Percentiles rank a stretch among this genome's conserved stretches.
Conservation (phyloP, 2,797 vertebrate species). For the Gymnothorax javanicus region DNA sequence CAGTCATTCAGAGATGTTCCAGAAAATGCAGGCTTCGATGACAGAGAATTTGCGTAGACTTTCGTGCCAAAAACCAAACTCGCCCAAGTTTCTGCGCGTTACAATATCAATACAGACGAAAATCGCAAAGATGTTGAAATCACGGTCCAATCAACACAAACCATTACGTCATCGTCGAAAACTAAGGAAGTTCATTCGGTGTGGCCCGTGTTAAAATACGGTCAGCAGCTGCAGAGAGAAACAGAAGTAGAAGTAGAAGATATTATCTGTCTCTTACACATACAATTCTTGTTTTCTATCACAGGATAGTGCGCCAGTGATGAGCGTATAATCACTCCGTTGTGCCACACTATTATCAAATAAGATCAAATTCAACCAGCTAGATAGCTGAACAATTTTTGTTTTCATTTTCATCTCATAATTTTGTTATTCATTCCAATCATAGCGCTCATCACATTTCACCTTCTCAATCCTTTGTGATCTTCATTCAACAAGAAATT, state of each 20-base stretch:
- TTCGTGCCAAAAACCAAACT: not conserved
- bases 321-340: not conserved
- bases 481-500: not conserved
- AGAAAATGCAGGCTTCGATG: not conserved
- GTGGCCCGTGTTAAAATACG: not conserved
- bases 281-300: not conserved
- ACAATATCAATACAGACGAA: not conserved
- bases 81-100: not conserved
- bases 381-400: not conserved
- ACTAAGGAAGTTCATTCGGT: slow-evolving; percentile 29
- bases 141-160: slow-evolving; percentile 35
- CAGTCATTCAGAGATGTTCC: not conserved
- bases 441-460: not conserved
- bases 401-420: not conserved
- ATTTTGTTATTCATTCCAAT: not conserved
- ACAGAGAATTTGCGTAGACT: not conserved
- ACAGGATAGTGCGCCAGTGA: not conserved
- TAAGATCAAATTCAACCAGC: not conserved
- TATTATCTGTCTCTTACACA: not conserved
- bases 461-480: not conserved
- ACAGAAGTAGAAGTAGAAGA: not conserved
- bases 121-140: slow-evolving; percentile 38
- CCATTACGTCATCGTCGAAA: slow-evolving; percentile 37
- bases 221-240: not conserved
- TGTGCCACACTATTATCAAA: not conserved